Percentiles rank a stretch among this genome's conserved stretches.
Evolutionary conservation across 92 coral and sea anemone genomes (phyloP).

Genomic region (Pocillopora meandrina): DNA sequence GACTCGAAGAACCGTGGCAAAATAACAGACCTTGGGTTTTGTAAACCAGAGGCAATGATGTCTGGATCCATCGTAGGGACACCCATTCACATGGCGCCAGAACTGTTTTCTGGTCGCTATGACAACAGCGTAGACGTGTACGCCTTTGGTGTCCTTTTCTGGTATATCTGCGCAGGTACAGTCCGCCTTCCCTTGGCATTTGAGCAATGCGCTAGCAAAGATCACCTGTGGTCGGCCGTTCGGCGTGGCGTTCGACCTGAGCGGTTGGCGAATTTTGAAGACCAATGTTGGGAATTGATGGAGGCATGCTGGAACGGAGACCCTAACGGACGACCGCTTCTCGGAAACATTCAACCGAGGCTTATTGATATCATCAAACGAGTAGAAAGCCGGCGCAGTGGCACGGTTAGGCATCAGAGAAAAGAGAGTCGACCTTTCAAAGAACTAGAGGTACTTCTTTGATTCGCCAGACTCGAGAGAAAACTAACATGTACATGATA

Average conservation of each 20-base stretch:
- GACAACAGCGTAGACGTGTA: slow-evolving; percentile 99
- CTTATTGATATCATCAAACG: slow-evolving; percentile 67
- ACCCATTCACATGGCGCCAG: slow-evolving; percentile 99
- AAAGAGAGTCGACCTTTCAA: slow-evolving; percentile 47
- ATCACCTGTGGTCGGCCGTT: slow-evolving; percentile 97
- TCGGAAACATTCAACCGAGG: slow-evolving; percentile 84
- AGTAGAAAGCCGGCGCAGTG: slow-evolving; percentile 65
- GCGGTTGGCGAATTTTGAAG: slow-evolving; percentile 86
- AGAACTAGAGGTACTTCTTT: slow-evolving; percentile 33
- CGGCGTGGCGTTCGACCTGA: slow-evolving; percentile 97
- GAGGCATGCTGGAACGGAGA: slow-evolving; percentile 97
- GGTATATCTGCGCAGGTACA: slow-evolving; percentile 98
- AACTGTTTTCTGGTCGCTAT: slow-evolving; percentile 95
- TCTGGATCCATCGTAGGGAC: slow-evolving; percentile 99
- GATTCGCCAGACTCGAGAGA: not conserved
- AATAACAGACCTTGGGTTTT: slow-evolving; percentile 97
- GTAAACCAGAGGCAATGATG: slow-evolving; percentile 99
- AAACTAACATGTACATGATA: not conserved
- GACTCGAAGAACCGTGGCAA: slow-evolving; percentile 90
- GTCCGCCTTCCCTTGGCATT: slow-evolving; percentile 94
- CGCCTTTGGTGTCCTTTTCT: slow-evolving; percentile 96
- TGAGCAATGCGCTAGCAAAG: slow-evolving; percentile 98
- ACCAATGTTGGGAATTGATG: slow-evolving; percentile 97
- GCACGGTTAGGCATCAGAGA: slow-evolving; percentile 45
- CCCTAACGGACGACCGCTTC: slow-evolving; percentile 84